These are phyloP conservation scores for Phymastichus coffea DNA, from an alignment of 1,140 invertebrate species.

Conservation along the genomic window DNA sequence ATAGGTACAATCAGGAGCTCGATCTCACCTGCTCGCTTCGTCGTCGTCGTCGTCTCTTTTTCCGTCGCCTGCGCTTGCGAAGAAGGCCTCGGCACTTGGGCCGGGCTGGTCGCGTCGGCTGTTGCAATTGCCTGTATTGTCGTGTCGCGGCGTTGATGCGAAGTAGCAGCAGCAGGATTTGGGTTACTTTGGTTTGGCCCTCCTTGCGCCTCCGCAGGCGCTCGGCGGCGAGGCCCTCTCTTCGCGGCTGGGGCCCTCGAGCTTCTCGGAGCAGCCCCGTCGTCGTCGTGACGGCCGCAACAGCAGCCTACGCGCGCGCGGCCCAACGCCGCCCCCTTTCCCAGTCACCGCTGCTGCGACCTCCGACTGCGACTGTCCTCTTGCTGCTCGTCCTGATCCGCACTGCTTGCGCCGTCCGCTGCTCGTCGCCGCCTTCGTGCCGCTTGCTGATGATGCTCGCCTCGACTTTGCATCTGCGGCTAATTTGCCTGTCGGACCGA, in stretches of 20 bases:
- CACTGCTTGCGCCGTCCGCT: background rate
- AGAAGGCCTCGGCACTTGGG: no score
- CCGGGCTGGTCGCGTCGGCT: constrained; percentile 31
- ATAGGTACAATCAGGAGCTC: background rate
- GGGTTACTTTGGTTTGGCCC: constrained; percentile 44
- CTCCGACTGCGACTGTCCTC: background rate
- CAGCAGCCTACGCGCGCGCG: background rate
- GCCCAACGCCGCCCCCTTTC: no score
- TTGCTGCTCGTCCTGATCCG: background rate
- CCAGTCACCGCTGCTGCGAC: background rate
- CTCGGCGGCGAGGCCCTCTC: constrained; percentile 5
- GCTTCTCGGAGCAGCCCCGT: constrained; percentile 47
- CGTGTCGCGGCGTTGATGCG: constrained; percentile 50
- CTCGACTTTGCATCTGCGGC: background rate
- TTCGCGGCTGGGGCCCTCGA: constrained; percentile 48
- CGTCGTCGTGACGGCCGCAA: constrained; percentile 15
- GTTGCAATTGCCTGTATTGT: constrained; percentile 49
- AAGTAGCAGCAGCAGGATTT: no score
- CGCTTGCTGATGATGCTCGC: background rate
- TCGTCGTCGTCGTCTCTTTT: constrained; percentile 57
- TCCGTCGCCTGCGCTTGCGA: constrained; percentile 51
- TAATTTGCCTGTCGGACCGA: background rate
- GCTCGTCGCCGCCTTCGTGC: background rate
- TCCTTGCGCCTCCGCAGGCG: constrained; percentile 48
- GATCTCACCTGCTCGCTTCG: constrained; percentile 22